Evolutionary conservation across 1,140 invertebrate species (phyloP), one percentile per base, ranked within the genome.

Genomic region (Akabosia matsudoensis): DNA sequence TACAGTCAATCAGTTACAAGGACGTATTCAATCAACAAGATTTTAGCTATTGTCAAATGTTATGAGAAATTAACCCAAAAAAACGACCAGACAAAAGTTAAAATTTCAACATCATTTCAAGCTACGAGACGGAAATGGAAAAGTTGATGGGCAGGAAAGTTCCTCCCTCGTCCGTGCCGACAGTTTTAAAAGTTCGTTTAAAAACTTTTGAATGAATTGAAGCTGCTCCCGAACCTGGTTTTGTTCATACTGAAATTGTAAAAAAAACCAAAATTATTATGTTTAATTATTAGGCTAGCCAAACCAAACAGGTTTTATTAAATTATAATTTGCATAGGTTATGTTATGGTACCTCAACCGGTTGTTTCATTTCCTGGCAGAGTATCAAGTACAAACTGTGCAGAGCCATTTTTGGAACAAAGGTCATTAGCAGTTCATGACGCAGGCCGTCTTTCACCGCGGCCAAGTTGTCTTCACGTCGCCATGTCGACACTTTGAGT

Each of bases 351-450:
- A 67, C 61, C 61, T 28, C 28, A 3, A 67, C 30, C 28, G 61
- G 61, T 22, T 67, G 61, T n/a, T 67, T 22, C 61, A 67, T 67
- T 67, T 67, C 24, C 10, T 67, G 61, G n/a, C 61, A 67, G 31
- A 67, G 61, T 4, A 30, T 13, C n/a, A 67, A 67, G 28, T 67
- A 67, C 26, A 67, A 22, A 22, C n/a, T 67, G 30, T 67, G 31
- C 3, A 67, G 28, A 13, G 24, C 61, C 10, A 10, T 67, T 31
- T 67, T 31, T 24, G 61, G 61, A 67, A 67, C 31, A 22, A 7
- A n/a, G 4, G 61, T 30, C 24, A 30, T 30, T 10, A 67, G 28
- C 1, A 67, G 24, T 30, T 67, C 61, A 4, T n/a, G 61, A 16
- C 22, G 28, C 30, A 67, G n/a, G 3, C 61, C 61, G n/a, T 30